phyloP scores from a whole-genome alignment of 2,113 vertebrate genomes.

The Scolopax mira region DNA sequence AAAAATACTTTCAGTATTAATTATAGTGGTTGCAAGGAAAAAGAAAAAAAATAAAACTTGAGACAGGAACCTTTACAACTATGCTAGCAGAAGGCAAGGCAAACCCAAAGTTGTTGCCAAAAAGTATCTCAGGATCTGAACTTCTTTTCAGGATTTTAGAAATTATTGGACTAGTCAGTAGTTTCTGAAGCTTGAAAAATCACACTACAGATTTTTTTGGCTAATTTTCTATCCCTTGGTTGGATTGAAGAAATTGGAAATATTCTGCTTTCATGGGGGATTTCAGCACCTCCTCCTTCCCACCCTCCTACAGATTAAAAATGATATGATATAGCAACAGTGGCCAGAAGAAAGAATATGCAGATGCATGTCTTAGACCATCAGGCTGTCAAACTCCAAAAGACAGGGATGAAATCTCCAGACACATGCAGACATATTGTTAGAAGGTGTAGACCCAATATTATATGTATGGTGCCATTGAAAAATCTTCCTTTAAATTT shows the following conservation, averaged over 20 bases:
- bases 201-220: neutral
- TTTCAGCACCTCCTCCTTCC: slow-evolving; percentile 3
- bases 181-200: neutral
- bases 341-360: neutral
- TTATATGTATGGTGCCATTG: fast-evolving
- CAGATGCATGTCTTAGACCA: neutral
- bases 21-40: neutral
- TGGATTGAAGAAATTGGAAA: neutral
- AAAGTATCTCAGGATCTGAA: neutral
- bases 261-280: neutral
- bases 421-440: fast-evolving
- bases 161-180: neutral
- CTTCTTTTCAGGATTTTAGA: neutral
- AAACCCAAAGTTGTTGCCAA: neutral
- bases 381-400: neutral
- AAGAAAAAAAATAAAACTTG: neutral
- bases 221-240: neutral
- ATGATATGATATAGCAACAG: neutral
- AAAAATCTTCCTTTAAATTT: neutral
- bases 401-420: neutral
- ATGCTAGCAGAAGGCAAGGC: neutral
- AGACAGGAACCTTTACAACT: neutral
- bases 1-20: neutral
- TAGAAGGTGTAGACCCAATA: neutral
- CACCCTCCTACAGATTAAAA: neutral